phyloP scores from a whole-genome alignment of 2,888 invertebrate species.

The Tetrapedia diversipes region DNA sequence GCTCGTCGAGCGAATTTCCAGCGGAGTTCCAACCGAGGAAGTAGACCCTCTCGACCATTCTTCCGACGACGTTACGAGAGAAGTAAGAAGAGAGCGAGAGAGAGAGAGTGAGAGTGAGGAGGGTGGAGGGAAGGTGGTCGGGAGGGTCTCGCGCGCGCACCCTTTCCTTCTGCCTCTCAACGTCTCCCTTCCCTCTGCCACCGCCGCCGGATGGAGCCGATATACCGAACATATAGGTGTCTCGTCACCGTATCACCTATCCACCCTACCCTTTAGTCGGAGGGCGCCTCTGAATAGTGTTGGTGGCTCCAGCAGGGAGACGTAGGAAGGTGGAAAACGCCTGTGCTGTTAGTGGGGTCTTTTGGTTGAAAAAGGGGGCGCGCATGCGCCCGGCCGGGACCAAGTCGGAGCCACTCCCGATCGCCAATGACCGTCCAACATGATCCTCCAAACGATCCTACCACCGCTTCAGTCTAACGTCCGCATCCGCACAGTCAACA shows the following conservation, averaged over 20 bases:
- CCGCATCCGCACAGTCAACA: slow-evolving; percentile 80
- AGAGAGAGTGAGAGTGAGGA: too few species aligned
- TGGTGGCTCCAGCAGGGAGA: slow-evolving; percentile 57
- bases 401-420: slow-evolving; percentile 72
- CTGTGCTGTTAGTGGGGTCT: slow-evolving; percentile 61
- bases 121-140: too few species aligned
- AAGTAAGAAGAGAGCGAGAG: slow-evolving; percentile 21
- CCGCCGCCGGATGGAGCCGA: slow-evolving; percentile 61
- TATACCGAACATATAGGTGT: slow-evolving; percentile 70
- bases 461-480: slow-evolving; percentile 80
- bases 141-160: slow-evolving; percentile 53
- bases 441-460: slow-evolving; percentile 71
- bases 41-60: slow-evolving; percentile 52
- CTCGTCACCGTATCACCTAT: slow-evolving; percentile 72
- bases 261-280: slow-evolving; percentile 64
- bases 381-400: slow-evolving; percentile 62
- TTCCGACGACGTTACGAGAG: slow-evolving; percentile 57
- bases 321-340: slow-evolving; percentile 48
- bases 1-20: slow-evolving; percentile 32
- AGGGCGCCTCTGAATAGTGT: slow-evolving; percentile 65
- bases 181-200: slow-evolving; percentile 54
- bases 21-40: slow-evolving; percentile 38
- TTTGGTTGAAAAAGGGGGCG: slow-evolving; percentile 61
- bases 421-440: slow-evolving; percentile 72
- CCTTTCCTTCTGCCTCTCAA: slow-evolving; percentile 44